Percentiles rank a stretch among this genome's conserved stretches.
Evolutionary conservation across 2,797 vertebrate genomes (phyloP).

Genomic region (Brachyrhaphis roseni): DNA sequence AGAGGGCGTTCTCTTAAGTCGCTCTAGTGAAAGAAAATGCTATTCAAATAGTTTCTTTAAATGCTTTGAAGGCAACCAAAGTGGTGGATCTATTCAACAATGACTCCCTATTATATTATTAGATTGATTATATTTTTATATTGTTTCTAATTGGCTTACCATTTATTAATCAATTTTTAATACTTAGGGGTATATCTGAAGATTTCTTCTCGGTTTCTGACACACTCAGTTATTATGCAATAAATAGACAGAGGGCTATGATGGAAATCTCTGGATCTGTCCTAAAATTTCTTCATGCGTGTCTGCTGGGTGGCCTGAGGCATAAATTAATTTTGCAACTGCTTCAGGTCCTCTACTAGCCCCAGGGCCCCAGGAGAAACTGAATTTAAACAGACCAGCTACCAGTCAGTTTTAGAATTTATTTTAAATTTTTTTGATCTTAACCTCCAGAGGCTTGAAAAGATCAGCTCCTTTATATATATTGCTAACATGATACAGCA

Average conservation of each 20-base stretch:
- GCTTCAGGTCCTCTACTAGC: not conserved
- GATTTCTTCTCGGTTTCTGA: not conserved
- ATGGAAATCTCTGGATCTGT: not conserved
- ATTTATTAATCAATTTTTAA: not conserved
- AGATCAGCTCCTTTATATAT: not conserved
- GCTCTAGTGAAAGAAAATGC: not conserved
- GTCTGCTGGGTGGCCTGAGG: not conserved
- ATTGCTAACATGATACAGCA: not conserved
- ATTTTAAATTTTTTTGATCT: not conserved
- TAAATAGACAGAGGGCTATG: not conserved
- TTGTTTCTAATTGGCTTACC: not conserved
- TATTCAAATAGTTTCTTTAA: not conserved
- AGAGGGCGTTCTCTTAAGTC: not conserved
- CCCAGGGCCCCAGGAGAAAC: not conserved
- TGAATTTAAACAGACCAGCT: not conserved
- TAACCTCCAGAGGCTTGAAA: not conserved
- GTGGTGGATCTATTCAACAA: not conserved
- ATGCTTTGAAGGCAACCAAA: not conserved
- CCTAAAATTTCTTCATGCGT: not conserved
- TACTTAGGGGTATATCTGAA: not conserved
- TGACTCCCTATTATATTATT: not conserved
- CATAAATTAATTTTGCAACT: conserved; percentile 2
- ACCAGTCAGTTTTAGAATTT: not conserved
- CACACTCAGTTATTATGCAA: not conserved
- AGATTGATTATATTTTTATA: not conserved